These are phyloP conservation scores for Nematolebias whitei DNA, from an alignment of 2,113 vertebrate species.

Conservation along the genomic window DNA sequence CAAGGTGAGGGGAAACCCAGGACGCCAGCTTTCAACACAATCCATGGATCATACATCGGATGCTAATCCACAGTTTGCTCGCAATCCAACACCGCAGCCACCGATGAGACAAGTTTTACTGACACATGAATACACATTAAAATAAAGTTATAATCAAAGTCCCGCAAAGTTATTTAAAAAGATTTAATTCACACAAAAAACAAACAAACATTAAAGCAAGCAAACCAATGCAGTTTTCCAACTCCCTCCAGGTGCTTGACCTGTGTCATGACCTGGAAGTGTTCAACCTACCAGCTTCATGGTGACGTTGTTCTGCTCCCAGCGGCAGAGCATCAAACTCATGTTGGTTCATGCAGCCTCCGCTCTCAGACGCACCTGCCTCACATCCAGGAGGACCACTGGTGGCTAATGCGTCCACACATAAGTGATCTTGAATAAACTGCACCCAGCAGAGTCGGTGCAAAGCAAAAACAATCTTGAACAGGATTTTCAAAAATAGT, in stretches of 20 bases:
- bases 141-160: neutral
- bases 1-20: constrained; percentile 36
- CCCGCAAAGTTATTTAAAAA: no score
- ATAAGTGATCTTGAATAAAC: constrained; percentile 36
- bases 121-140: constrained; percentile 21
- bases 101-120: constrained; percentile 44
- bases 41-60: constrained; percentile 17
- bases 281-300: constrained; percentile 92
- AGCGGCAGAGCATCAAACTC: constrained; percentile 90
- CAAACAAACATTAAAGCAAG: neutral
- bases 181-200: no score
- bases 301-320: constrained; percentile 89
- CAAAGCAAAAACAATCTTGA: constrained; percentile 9
- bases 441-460: constrained; percentile 6
- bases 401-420: constrained; percentile 17
- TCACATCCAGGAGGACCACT: constrained; percentile 23
- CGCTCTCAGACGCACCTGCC: constrained; percentile 75
- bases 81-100: constrained; percentile 22
- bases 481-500: constrained; percentile 9
- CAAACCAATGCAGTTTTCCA: neutral
- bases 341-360: constrained; percentile 70
- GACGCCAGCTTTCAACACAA: constrained; percentile 31
- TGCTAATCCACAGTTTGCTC: constrained; percentile 25
- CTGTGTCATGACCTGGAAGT: constrained; percentile 19
- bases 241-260: constrained; percentile 18